phyloP scores from a whole-genome alignment of 1,140 invertebrate species.

The Scaptomyza hsui region DNA sequence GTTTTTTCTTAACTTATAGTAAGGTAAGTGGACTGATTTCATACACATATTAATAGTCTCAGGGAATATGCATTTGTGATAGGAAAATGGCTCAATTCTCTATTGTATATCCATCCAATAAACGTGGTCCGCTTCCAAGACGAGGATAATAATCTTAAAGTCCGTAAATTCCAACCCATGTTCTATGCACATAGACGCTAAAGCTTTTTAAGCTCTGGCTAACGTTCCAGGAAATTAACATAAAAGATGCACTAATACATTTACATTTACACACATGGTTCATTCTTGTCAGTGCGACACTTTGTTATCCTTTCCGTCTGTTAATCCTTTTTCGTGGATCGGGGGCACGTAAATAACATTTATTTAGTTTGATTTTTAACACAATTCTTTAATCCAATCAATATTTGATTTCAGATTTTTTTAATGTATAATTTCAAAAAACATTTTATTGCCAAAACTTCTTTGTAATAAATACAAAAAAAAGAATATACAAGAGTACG shows the following conservation, averaged over 20 bases:
- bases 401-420: constrained; percentile 84
- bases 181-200: no score
- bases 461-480: constrained; percentile 62
- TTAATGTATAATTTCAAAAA: constrained; percentile 84
- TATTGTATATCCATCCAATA: not conserved
- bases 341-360: constrained; percentile 20
- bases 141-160: not conserved
- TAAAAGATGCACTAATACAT: not conserved
- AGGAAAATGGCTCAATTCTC: not conserved
- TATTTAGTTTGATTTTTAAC: constrained; percentile 47
- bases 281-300: not conserved
- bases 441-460: constrained; percentile 83
- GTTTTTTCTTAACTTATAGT: constrained; percentile 74
- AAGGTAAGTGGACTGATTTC: constrained; percentile 71
- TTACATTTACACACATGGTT: not conserved
- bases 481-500: constrained; percentile 58
- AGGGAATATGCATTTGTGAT: constrained; percentile 4
- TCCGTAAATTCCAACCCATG: no score
- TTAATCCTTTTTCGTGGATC: not conserved
- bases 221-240: not conserved
- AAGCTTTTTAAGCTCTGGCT: not conserved
- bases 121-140: constrained; percentile 20
- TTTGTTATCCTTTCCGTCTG: constrained; percentile 8
- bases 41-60: constrained; percentile 1
- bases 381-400: constrained; percentile 80